Evolutionary conservation across 2,888 invertebrate species (phyloP).

Genomic region (Pseudococcus longispinus): DNA sequence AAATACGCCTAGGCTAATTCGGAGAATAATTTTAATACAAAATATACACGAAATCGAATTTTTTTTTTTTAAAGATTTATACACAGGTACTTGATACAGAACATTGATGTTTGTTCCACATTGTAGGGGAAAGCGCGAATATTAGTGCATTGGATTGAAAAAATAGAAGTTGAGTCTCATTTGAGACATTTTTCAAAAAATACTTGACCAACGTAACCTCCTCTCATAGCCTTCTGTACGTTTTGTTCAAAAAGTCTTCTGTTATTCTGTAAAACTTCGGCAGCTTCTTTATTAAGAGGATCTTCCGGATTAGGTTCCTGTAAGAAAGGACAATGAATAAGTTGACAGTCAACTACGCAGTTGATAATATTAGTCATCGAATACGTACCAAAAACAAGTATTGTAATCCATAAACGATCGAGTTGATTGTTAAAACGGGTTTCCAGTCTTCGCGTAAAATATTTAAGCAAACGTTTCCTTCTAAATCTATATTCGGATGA

Average conservation of each 20-base stretch:
- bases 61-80: conserved; percentile 34
- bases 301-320: conserved; percentile 99
- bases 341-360: not conserved
- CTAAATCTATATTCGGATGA: conserved; percentile 97
- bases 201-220: conserved; percentile 90
- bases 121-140: not conserved
- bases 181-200: conserved; percentile 97
- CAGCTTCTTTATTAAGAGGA: conserved; percentile 97
- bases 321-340: conserved; percentile 58
- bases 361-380: not conserved
- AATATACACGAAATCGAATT: conserved; percentile 50
- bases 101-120: conserved; percentile 20
- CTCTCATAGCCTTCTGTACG: conserved; percentile 94
- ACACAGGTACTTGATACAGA: conserved; percentile 41
- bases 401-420: conserved; percentile 96
- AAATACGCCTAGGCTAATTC: conserved; percentile 17
- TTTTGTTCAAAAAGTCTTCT: conserved; percentile 93
- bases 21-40: conserved; percentile 49
- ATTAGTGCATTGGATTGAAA: conserved; percentile 34
- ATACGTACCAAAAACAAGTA: conserved; percentile 87
- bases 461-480: conserved; percentile 97
- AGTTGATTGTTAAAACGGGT: conserved; percentile 96
- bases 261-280: conserved; percentile 94
- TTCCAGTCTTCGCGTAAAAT: conserved; percentile 99
- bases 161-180: conserved; percentile 63